Conservation (phyloP, 2,797 vertebrate species). For the Scarus forsteni region DNA sequence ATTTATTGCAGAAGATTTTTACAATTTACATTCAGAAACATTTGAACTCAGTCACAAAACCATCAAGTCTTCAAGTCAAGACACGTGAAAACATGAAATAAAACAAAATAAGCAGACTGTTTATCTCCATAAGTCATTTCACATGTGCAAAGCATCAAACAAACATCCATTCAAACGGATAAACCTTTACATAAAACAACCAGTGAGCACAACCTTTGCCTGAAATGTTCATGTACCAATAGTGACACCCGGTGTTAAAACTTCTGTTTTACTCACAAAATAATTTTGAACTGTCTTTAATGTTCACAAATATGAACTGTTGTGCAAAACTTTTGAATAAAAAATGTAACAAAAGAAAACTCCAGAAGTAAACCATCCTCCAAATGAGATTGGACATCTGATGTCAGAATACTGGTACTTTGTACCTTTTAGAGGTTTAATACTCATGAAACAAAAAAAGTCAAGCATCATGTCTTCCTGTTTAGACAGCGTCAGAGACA, state of each 20-base stretch:
- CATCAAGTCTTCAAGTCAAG: background rate
- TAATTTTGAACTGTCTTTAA: too few relatives aligned
- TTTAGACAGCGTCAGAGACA: background rate
- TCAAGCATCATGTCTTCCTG: too few relatives aligned
- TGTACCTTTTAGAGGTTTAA: background rate
- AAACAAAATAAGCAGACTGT: background rate
- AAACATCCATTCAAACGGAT: background rate
- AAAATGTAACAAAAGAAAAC: too few relatives aligned
- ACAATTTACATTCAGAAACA: background rate
- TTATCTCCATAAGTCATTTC: background rate
- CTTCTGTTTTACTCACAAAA: too few relatives aligned
- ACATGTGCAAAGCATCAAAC: background rate
- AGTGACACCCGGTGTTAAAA: too few relatives aligned
- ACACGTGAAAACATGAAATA: background rate
- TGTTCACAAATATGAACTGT: too few relatives aligned
- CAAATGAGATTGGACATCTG: background rate
- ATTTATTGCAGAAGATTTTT: slow-evolving; percentile 9
- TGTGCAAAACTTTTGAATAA: background rate
- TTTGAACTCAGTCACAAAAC: background rate
- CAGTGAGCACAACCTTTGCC: too few relatives aligned
- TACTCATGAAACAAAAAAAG: background rate
- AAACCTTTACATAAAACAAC: background rate
- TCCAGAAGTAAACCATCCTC: background rate
- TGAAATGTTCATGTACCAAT: background rate
- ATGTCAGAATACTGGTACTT: background rate